Percentiles rank a stretch among this genome's conserved stretches.
Conservation (phyloP, 2,113 vertebrate genomes). For the Ginglymostoma cirratum region DNA sequence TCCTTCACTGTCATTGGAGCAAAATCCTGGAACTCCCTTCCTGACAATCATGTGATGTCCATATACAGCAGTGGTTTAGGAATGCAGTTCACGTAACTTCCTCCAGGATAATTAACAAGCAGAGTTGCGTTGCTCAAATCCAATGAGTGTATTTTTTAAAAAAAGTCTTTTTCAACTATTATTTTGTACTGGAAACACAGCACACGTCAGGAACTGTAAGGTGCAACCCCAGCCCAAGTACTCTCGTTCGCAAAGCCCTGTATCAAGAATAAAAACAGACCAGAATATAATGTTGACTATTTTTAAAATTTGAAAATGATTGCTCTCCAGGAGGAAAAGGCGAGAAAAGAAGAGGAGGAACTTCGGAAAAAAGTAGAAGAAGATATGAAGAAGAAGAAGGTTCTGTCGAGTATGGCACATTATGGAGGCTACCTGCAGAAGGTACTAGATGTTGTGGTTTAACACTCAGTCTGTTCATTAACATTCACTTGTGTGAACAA, state of each 20-base stretch:
- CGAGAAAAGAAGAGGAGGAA: constrained; percentile 89
- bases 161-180: too few relatives aligned
- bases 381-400: constrained; percentile 88
- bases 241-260: background rate
- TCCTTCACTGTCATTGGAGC: too few relatives aligned
- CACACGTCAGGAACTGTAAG: background rate
- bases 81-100: too few relatives aligned
- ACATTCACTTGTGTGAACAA: background rate
- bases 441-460: background rate
- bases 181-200: background rate
- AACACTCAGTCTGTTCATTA: background rate
- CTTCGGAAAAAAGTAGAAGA: constrained; percentile 76
- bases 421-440: constrained; percentile 59
- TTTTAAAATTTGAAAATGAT: background rate
- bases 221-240: background rate
- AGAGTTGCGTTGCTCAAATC: too few relatives aligned
- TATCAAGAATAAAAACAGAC: background rate
- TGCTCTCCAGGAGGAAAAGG: constrained; percentile 70
- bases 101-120: too few relatives aligned
- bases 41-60: too few relatives aligned
- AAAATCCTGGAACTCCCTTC: too few relatives aligned
- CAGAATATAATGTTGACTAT: background rate
- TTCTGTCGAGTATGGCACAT: constrained; percentile 82
- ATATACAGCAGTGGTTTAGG: too few relatives aligned
- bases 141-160: too few relatives aligned